These are phyloP conservation scores for Myotis findleyi DNA, from an alignment of 2,797 vertebrate genomes.

Conservation along the genomic window DNA sequence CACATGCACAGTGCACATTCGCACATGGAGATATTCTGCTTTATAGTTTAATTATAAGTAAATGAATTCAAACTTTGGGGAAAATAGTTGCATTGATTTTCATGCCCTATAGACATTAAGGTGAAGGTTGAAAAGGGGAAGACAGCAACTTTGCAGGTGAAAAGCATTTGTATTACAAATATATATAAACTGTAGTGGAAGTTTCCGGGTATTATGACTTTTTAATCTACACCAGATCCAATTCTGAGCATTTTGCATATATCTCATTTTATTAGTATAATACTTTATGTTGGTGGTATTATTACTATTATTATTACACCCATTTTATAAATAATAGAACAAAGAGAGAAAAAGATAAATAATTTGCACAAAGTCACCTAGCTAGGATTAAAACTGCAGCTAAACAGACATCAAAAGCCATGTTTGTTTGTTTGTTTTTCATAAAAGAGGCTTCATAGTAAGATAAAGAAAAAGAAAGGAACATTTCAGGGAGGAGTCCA, in stretches of 20 bases:
- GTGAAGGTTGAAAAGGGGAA: not conserved
- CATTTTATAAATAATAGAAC: conserved; percentile 9
- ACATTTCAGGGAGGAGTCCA: not conserved
- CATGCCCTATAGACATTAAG: not conserved
- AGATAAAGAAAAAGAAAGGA: not conserved
- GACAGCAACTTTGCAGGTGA: not conserved
- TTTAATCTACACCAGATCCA: not conserved
- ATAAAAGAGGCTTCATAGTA: not conserved
- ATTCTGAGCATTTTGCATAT: not conserved
- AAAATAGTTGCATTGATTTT: not conserved
- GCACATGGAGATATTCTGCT: not conserved
- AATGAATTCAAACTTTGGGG: not conserved
- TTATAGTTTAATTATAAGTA: not conserved
- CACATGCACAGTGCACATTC: not conserved
- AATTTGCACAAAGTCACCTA: not conserved
- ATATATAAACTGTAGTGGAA: not conserved
- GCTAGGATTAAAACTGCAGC: not conserved
- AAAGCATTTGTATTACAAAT: not conserved
- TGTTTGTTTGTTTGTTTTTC: not conserved
- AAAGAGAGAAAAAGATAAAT: not conserved
- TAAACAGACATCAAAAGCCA: not conserved
- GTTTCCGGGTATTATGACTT: not conserved
- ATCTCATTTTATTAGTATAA: not conserved
- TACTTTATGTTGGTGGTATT: not conserved
- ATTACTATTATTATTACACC: not conserved